These are phyloP conservation scores for Steatornis caripensis DNA, from an alignment of 2,113 vertebrate genomes.

Conservation along the genomic window DNA sequence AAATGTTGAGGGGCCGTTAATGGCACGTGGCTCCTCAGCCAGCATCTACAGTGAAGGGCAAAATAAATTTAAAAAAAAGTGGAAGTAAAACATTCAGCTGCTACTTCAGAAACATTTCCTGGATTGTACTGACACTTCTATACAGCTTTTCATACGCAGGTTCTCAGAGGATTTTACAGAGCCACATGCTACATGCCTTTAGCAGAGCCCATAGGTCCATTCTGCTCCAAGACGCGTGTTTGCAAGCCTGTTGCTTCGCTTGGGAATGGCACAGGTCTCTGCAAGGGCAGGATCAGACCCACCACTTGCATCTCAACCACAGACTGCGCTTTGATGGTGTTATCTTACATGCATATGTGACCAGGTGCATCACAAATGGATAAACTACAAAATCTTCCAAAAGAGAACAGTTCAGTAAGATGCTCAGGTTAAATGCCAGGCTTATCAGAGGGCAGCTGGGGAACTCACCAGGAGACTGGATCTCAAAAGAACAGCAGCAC, in stretches of 20 bases:
- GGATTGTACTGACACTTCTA: neutral
- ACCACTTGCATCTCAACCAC: neutral
- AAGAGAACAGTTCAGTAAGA: neutral
- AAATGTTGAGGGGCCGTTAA: neutral
- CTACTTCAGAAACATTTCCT: neutral
- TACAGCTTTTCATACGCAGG: neutral
- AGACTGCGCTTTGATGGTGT: neutral
- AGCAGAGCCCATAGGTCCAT: neutral
- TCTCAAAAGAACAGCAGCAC: neutral
- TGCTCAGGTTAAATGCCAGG: neutral
- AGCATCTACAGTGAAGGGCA: neutral
- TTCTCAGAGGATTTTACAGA: neutral
- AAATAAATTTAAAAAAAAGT: neutral
- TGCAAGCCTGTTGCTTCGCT: neutral
- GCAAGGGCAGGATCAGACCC: neutral
- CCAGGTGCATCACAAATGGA: neutral
- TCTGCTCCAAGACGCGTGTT: neutral
- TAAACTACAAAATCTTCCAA: neutral
- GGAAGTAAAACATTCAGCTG: neutral
- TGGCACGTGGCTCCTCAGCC: neutral
- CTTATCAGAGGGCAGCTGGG: neutral
- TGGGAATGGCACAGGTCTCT: neutral
- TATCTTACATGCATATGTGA: rapidly evolving
- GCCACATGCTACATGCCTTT: neutral
- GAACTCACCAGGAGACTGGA: neutral